A percentile compares a stretch with the other conserved stretches of the same genome.
Conservation (phyloP, 2,797 vertebrate genomes). For the Bovichtus diacanthus region DNA sequence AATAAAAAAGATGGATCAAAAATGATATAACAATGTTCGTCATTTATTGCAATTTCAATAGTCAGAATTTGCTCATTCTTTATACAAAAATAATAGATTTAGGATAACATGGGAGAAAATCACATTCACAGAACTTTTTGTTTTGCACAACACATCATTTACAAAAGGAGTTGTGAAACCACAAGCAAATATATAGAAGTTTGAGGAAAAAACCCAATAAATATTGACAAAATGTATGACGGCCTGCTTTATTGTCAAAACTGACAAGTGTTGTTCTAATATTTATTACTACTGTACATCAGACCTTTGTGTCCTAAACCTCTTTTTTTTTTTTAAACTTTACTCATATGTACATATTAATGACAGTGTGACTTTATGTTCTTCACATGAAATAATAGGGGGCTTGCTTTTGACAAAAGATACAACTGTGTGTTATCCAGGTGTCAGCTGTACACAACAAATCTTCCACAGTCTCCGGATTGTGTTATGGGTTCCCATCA, state of each 20-base stretch:
- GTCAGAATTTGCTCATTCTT: constrained; percentile 40
- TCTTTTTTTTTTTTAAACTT: too few species aligned
- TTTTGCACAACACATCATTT: constrained; percentile 51
- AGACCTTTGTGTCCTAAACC: neutral
- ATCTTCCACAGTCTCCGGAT: neutral
- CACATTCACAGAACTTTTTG: constrained; percentile 10
- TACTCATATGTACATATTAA: constrained; percentile 31
- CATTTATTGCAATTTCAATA: constrained; percentile 55
- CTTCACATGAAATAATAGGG: neutral
- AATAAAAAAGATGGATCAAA: neutral
- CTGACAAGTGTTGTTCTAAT: neutral
- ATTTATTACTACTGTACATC: constrained; percentile 6
- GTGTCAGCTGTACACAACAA: neutral
- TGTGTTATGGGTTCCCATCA: neutral
- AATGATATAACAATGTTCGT: neutral
- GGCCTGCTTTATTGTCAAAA: neutral
- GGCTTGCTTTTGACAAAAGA: constrained; percentile 1
- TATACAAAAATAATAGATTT: constrained; percentile 73
- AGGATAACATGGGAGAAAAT: constrained; percentile 37
- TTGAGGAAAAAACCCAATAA: constrained; percentile 49
- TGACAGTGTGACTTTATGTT: neutral
- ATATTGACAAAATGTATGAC: constrained; percentile 52
- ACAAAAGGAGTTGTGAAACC: constrained; percentile 31
- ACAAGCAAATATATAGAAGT: constrained; percentile 65
- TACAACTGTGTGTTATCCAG: neutral